Conservation (phyloP, 2,113 vertebrate genomes). For the Malurus melanocephalus region DNA sequence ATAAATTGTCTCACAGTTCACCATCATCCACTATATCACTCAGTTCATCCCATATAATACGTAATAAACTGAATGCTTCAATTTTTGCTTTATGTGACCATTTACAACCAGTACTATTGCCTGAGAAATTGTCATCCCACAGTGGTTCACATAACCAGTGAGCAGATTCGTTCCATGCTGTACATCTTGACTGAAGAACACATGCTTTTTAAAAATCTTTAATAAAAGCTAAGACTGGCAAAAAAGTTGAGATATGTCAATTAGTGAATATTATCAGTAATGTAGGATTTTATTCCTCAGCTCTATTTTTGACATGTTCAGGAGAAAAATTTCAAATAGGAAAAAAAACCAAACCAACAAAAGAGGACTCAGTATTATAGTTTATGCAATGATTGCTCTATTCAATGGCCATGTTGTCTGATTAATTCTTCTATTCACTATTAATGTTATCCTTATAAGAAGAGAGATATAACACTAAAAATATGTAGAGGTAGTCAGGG, state of each 20-base stretch:
- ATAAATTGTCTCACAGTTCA: constrained; percentile 60
- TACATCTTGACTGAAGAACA: not conserved
- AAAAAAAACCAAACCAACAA: not conserved
- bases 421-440: not conserved
- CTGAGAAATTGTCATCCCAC: constrained; percentile 28
- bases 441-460: not conserved
- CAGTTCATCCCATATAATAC: constrained; percentile 48
- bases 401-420: not conserved
- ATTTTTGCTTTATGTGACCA: constrained; percentile 59
- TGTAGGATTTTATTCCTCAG: not conserved
- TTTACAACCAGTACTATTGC: constrained; percentile 45
- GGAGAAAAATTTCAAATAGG: not conserved
- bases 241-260: not conserved
- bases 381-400: not conserved
- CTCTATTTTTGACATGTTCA: not conserved
- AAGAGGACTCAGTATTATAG: not conserved
- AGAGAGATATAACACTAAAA: not conserved
- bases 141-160: not conserved
- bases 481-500: not conserved
- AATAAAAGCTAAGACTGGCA: not conserved
- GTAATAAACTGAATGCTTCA: constrained; percentile 59
- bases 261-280: not conserved
- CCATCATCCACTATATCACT: constrained; percentile 50
- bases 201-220: not conserved
- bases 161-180: not conserved